These are phyloP conservation scores for Hyperoplus immaculatus DNA, from an alignment of 2,797 vertebrate genomes.

Conservation along the genomic window DNA sequence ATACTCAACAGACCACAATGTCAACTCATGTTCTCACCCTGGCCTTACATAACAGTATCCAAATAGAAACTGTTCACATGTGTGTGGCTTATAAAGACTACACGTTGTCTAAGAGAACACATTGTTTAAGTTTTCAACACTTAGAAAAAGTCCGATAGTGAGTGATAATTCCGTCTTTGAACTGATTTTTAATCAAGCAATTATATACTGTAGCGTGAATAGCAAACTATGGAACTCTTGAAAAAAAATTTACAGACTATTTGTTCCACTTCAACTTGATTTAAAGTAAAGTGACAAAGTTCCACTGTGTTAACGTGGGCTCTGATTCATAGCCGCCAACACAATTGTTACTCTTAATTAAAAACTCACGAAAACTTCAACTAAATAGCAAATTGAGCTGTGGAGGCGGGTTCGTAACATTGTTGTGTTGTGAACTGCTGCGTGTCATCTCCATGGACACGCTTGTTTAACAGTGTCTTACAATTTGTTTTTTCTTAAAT, in stretches of 20 bases:
- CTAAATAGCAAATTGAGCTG: conserved; percentile 35
- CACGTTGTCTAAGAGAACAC: background rate
- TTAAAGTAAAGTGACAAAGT: conserved; percentile 21
- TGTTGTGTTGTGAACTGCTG: background rate
- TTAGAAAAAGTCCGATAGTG: background rate
- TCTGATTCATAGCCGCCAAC: conserved; percentile 26
- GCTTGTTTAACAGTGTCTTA: too few relatives aligned
- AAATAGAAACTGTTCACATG: background rate
- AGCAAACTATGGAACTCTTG: conserved; percentile 14
- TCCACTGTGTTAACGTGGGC: conserved; percentile 8
- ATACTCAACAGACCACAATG: background rate
- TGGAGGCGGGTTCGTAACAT: conserved; percentile 30
- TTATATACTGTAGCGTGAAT: conserved; percentile 17
- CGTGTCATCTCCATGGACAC: conserved; percentile 42
- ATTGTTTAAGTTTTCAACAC: background rate
- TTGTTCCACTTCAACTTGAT: background rate
- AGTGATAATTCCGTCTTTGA: conserved; percentile 23
- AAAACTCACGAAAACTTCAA: conserved; percentile 42
- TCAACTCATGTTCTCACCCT: background rate
- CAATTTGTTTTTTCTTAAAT: background rate
- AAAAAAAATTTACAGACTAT: background rate
- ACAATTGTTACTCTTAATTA: conserved; percentile 42
- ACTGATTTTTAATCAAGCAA: conserved; percentile 29
- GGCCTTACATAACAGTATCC: background rate
- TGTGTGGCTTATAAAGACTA: background rate